Evolutionary conservation across 1,140 invertebrate species (phyloP).

Genomic region (Zaprionus camerounensis): DNA sequence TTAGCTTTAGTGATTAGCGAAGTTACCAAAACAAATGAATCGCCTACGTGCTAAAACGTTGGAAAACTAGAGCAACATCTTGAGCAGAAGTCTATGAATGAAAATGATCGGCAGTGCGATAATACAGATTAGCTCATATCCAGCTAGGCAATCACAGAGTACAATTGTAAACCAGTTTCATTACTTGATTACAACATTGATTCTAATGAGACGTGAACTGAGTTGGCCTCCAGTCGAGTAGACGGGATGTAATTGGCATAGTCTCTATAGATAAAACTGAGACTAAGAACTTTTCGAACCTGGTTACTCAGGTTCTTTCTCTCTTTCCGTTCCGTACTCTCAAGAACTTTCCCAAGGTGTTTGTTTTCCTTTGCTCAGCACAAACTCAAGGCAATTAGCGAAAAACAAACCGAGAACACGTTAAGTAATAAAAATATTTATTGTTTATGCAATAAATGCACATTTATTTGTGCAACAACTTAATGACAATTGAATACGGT

Average conservation of each 20-base stretch:
- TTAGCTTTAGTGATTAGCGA: slow-evolving; percentile 15
- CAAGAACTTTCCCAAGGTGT: slow-evolving; percentile 32
- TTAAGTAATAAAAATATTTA: slow-evolving; percentile 15
- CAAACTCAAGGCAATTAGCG: slow-evolving; percentile 28
- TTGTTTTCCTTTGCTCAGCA: neutral
- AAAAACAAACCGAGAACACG: slow-evolving; percentile 3
- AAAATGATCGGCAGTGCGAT: slow-evolving; percentile 1
- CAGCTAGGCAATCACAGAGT: neutral
- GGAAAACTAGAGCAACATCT: slow-evolving; percentile 5
- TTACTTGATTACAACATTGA: neutral
- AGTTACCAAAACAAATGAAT: neutral
- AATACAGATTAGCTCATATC: neutral
- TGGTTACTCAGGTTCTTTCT: neutral
- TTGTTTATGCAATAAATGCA: slow-evolving; percentile 23
- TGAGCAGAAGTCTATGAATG: slow-evolving; percentile 6
- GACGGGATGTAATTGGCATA: neutral
- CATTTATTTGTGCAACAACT: slow-evolving; percentile 14
- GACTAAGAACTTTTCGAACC: neutral
- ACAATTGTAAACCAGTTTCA: neutral
- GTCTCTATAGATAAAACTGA: neutral
- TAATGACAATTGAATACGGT: slow-evolving; percentile 17
- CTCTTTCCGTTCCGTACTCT: neutral
- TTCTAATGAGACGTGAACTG: neutral
- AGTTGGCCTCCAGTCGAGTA: neutral
- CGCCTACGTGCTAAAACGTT: slow-evolving; percentile 24